A percentile compares a stretch with the other conserved stretches of the same genome.
These are phyloP conservation scores for Bubo scandiacus DNA, from an alignment of 2,113 vertebrate species.

Conservation along the genomic window DNA sequence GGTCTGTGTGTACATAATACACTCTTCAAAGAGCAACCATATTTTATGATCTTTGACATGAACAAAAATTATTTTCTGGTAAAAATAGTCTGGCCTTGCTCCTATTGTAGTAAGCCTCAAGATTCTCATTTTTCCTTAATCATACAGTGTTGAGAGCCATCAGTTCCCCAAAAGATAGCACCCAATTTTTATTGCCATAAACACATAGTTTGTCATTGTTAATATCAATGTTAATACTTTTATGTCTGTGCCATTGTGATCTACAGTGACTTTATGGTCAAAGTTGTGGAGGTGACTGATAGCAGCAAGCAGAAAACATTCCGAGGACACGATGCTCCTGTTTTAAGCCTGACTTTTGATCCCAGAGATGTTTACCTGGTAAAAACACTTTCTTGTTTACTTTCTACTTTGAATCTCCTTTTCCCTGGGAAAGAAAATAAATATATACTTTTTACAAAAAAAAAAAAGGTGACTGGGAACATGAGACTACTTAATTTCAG, in stretches of 20 bases:
- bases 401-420: not conserved
- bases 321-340: constrained; percentile 89
- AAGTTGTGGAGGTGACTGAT: constrained; percentile 91
- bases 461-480: not conserved
- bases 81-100: not conserved
- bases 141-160: not conserved
- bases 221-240: not conserved
- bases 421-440: not conserved
- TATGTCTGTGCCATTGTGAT: not conserved
- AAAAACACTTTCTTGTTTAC: constrained; percentile 9
- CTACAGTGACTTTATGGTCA: constrained; percentile 92
- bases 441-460: not conserved
- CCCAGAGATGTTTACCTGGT: constrained; percentile 90
- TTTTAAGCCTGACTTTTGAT: constrained; percentile 93
- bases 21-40: not conserved
- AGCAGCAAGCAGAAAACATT: constrained; percentile 93
- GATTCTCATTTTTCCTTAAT: not conserved
- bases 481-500: not conserved
- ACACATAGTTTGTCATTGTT: not conserved
- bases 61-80: not conserved
- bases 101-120: not conserved
- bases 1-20: not conserved
- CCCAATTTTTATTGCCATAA: not conserved
- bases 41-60: not conserved
- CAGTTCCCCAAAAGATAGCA: not conserved